Base-by-base conservation (phyloP, 1,140 invertebrate genomes). In the Drosophila subobscura region DNA sequence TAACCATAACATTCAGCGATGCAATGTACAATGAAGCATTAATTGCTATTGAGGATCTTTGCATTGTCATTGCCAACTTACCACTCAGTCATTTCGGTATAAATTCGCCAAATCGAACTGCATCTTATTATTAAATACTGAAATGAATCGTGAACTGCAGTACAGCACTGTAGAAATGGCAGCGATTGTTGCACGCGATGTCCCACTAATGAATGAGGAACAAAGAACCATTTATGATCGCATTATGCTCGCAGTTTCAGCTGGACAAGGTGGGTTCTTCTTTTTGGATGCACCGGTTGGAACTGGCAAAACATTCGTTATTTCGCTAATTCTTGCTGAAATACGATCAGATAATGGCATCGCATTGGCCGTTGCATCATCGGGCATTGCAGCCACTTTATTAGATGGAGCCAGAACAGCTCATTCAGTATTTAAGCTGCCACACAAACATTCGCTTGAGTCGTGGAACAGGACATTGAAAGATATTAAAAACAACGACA, bases 41-140 rank as follows among this genome's bases (percentile, higher is more conserved):
- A 54, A 72, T 92, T 63, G 49, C 61, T 49, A 85, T 91, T 47
- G 88, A 92, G 77, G 80, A 92, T 65, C 72, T 73, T 50, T 79
- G 76, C 60, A 72, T 80, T 20, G n/a, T 57, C 6, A 81, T 91
- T 20, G 23, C 44, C 2, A 80, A 76, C 57, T 78, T 73, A 72
- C 4, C 61, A 72, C 46, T 91, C 16, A 47, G 44, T 37, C 44
- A 71, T 54, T 83, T 90, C 27, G 90, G 84, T 55, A 80, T 91
- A 75, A 23, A 51, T 47, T 23, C 83, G 16, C 85, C 83, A 5
- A 83, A 90, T 85, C 73, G 90, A 54, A 27, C 0, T 49, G 67
- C 52, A 60, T 50, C 22, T 50, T 4, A 50, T 50, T 50, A 29
- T 12, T 33, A 4, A 22, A 33, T 10, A 50, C 47, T 2, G 47